Base-by-base conservation (phyloP, 2,888 invertebrate genomes). In the Phengaris arion region DNA sequence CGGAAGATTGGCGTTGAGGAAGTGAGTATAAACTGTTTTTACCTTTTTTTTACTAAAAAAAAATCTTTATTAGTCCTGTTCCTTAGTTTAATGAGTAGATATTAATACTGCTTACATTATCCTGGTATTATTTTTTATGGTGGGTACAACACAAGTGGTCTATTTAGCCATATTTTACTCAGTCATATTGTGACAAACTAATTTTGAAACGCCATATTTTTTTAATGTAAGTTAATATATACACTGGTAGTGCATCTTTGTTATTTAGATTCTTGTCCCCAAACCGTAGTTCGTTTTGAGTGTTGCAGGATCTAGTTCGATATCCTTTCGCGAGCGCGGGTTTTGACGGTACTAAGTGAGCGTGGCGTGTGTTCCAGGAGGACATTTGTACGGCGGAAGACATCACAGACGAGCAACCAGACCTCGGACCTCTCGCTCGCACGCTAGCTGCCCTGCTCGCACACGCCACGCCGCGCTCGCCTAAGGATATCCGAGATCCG, bases 1-100 rank as follows among this genome's bases (percentile, higher is more conserved):
- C 95, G 98, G 78, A 97, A 96, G 90, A 97, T 98, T 83, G 99
- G 99, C 80, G 98, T 99, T 13, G 97, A 98, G 91, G 98, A 98
- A 96, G 98, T 98, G 91, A 95, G 96, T 85, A 35, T 35, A 35
- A 69, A 59, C 59, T 15, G 59, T 59, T 48, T 59, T 5, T 35
- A 4, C 35, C 35, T 6, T 51, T 55, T 75, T 72, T 70, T 13
- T 70, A 35, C 9, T 35, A 35, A 5, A 64, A 12, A 48, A 48
- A 1, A 64, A 35, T 64, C 4, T 59, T 59, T 59, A 59, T 64
- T 35, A 1, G 35, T 35, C 64, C 35, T 35, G 10, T 59, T 59
- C 5, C 48, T 35, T 4, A 35, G 15, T 57, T 57, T 0, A 57
- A 15, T 57, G 13, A 9, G 9, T 9, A 8, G 8, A 2, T 13